Evolutionary conservation across 2,797 vertebrate genomes (phyloP).

Genomic region (Chelon auratus): DNA sequence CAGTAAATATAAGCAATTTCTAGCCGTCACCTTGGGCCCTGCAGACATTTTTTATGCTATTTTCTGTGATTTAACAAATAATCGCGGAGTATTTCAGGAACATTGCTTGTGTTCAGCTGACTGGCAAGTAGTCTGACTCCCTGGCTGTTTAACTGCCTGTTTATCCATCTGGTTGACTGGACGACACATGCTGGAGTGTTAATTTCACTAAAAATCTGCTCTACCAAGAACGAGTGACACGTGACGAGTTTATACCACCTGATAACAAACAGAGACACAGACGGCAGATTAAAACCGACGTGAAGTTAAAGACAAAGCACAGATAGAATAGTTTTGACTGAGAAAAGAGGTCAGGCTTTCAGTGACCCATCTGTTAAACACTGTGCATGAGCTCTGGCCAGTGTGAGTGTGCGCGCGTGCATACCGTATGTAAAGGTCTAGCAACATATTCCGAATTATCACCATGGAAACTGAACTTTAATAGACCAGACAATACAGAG

Average conservation of each 20-base stretch:
- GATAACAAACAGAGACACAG: no score
- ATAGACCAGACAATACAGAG: conserved; percentile 9
- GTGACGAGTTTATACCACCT: no score
- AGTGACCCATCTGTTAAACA: conserved; percentile 63
- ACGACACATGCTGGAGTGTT: conserved; percentile 39
- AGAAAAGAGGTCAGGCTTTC: conserved; percentile 43
- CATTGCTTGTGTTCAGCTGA: neutral
- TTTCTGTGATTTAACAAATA: no score
- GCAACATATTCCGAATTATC: conserved; percentile 30
- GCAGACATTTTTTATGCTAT: no score
- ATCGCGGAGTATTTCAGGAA: neutral
- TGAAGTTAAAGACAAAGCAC: no score
- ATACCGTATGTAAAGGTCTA: neutral
- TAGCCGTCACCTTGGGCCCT: no score
- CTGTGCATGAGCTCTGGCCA: neutral
- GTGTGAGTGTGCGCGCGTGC: neutral
- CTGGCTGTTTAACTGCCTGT: conserved; percentile 1
- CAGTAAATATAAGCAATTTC: no score
- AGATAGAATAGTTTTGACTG: no score
- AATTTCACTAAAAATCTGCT: conserved; percentile 16
- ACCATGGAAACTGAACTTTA: conserved; percentile 52
- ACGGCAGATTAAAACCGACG: no score
- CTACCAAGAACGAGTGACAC: no score
- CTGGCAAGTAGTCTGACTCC: neutral
- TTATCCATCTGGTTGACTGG: conserved; percentile 32